Base-by-base conservation (phyloP, 2,113 vertebrate genomes). In the Tretioscincus oriximinensis region DNA sequence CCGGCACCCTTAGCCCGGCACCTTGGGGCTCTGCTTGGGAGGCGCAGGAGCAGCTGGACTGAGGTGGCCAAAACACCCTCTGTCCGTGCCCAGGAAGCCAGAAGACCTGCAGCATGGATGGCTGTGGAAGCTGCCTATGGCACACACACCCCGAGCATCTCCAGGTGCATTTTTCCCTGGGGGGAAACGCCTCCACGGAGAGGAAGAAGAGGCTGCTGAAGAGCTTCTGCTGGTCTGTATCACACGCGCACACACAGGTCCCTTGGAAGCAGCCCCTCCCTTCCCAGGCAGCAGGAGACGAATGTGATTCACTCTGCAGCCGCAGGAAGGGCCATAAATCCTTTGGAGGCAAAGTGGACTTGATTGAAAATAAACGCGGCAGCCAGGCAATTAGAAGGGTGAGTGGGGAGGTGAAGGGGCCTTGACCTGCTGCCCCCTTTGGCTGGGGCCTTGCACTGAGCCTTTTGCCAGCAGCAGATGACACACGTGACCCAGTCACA, bases 311-410 rank as follows among this genome's bases (percentile, higher is more conserved):
- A 26, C 18, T 76, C 45, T 24, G 4, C n/a, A 5, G 74, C 74
- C 4, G 31, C 2, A 47, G 41, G 45, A 64, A 76, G 60, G 69
- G 51, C 80, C 70, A 18, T 41, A 18, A 29, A 26, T 74, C 76
- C 74, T 54, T 10, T 21, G 24, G 54, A 85, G 71, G 3, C 18
- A 29, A 1, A 41, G 35, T 0, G 0, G 64, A 76, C 77, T 68
- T 67, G 74, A 67, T 73, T 67, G 84, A 29, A 69, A 75, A 84
- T 35, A 73, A 9, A n/a, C 51, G 84, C 29, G 72, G 61, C 58
- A 76, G 78, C 51, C 81, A 31, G 82, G 51, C 81, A 75, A n/a
- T 49, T 49, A 58, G 66, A 45, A 73, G 24, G 7, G 0, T 22
- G 66, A 77, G 68, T 9, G 12, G 7, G 45, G 49, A 16, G 77